Base-by-base conservation (phyloP, 1,140 invertebrate species). In the Drosophila albomicans region DNA sequence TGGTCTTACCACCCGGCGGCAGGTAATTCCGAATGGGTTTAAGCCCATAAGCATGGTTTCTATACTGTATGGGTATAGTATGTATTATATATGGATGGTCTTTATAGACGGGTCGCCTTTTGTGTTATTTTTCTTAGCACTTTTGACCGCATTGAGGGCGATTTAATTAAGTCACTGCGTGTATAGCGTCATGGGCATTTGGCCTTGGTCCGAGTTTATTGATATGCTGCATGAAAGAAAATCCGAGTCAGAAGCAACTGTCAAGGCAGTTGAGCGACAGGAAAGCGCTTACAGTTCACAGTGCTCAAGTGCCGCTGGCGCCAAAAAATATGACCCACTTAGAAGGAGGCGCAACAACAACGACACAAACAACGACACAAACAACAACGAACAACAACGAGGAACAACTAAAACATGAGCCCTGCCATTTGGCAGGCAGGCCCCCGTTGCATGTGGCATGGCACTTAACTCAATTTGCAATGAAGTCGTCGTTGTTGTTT, bases 391-490 rank as follows among this genome's bases (percentile, higher is more conserved):
- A 38, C 35, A 8, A 38, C 7, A 38, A 38, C 62, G 13, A 58
- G 57, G 16, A 49, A 51, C 66, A 62, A 62, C 66, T 70, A 70
- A 75, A 70, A 70, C 72, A 75, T 57, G 66, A 51, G 66, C 66
- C 52, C 43, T 52, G 51, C 81, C 81, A 81, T 77, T 85, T 84
- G 20, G 20, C 20, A 25, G 20, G 20, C 20, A 25, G 3, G 72
- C 64, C 58, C 58, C 41, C 38, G 66, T 87, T 89, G 84, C 85
- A 87, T 89, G 84, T 78, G 74, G 70, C 74, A 64, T 63, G 85
- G 74, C 85, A 87, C 85, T 87, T 88, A 87, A 87, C 80, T 87
- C 85, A 87, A 87, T 87, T 87, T 87, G 85, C 80, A 87, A 78
- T 72, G 69, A 80, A 73, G 61, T 62, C 56, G 72, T 54, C 43